Evolutionary conservation across 2,888 invertebrate genomes (phyloP).

Genomic region (Xiphydria camelus): DNA sequence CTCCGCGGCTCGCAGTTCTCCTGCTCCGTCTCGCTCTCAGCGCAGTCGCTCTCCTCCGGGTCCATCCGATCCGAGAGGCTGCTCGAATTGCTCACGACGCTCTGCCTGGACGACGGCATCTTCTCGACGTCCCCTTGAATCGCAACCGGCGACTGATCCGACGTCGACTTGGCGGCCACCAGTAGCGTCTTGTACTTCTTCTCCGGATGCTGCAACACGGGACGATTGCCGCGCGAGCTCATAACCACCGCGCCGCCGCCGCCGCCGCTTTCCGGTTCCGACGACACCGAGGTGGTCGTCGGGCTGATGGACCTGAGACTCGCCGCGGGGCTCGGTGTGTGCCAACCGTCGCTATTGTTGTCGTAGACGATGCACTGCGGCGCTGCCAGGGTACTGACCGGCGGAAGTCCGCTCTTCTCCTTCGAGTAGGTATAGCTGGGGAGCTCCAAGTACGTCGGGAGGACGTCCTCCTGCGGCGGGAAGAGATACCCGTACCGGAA

Average conservation of each 20-base stretch:
- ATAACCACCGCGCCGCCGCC: too few species aligned
- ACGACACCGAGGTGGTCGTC: constrained; percentile 40
- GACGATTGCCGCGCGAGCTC: constrained; percentile 4
- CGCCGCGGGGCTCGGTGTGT: constrained; percentile 52
- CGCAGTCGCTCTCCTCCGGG: constrained; percentile 50
- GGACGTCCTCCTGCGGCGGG: constrained; percentile 43
- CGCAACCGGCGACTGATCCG: neutral
- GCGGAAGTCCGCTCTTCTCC: constrained; percentile 42
- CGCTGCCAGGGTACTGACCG: constrained; percentile 39
- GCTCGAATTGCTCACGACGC: constrained; percentile 14
- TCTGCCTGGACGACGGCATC: constrained; percentile 12
- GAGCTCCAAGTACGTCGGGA: constrained; percentile 45
- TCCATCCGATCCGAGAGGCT: constrained; percentile 37
- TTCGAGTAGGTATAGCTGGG: constrained; percentile 44
- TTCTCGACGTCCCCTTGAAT: constrained; percentile 3
- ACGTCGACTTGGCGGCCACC: neutral
- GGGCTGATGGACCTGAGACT: constrained; percentile 52
- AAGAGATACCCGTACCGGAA: constrained; percentile 55
- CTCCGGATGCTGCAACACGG: constrained; percentile 10
- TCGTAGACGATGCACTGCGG: constrained; percentile 38
- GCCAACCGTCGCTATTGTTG: constrained; percentile 54
- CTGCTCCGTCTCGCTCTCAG: constrained; percentile 30
- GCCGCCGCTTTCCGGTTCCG: constrained; percentile 40
- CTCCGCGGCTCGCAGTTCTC: constrained; percentile 59
- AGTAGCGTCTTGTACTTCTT: constrained; percentile 20